These are phyloP conservation scores for Argynnis bischoffii DNA, from an alignment of 2,888 invertebrate species.

Conservation along the genomic window DNA sequence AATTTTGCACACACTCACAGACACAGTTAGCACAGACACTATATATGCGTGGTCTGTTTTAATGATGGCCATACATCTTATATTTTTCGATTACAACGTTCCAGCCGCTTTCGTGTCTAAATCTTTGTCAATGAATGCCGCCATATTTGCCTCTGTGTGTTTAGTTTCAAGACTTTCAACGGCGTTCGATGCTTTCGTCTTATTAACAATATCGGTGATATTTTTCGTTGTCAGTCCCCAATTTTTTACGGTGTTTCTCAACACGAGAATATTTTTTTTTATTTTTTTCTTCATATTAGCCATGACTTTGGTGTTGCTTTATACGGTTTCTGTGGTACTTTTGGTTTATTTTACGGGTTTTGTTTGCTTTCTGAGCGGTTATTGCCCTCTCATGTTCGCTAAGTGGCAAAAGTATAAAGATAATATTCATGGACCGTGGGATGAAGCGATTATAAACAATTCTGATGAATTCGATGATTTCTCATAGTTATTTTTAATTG, in stretches of 20 bases:
- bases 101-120: slow-evolving; percentile 94
- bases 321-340: slow-evolving; percentile 80
- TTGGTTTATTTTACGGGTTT: slow-evolving; percentile 83
- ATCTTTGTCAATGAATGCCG: slow-evolving; percentile 95
- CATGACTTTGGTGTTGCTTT: slow-evolving; percentile 78
- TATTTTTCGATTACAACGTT: slow-evolving; percentile 96
- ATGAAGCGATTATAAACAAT: slow-evolving; percentile 92
- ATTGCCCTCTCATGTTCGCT: slow-evolving; percentile 90
- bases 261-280: slow-evolving; percentile 79
- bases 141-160: slow-evolving; percentile 97
- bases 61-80: slow-evolving; percentile 93
- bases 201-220: slow-evolving; percentile 94
- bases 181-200: slow-evolving; percentile 92
- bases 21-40: slow-evolving; percentile 98
- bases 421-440: slow-evolving; percentile 99
- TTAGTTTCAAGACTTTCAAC: slow-evolving; percentile 94
- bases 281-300: slow-evolving; percentile 76
- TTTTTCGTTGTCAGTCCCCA: slow-evolving; percentile 95
- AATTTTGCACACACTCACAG: slow-evolving; percentile 95
- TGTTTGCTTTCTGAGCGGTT: slow-evolving; percentile 85
- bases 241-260: slow-evolving; percentile 84
- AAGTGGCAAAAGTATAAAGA: slow-evolving; percentile 90
- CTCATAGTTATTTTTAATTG: slow-evolving; percentile 41
- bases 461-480: slow-evolving; percentile 77
- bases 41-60: slow-evolving; percentile 96